These are phyloP conservation scores for Cynaeus angustus DNA, from an alignment of 2,888 invertebrate genomes.

Conservation along the genomic window DNA sequence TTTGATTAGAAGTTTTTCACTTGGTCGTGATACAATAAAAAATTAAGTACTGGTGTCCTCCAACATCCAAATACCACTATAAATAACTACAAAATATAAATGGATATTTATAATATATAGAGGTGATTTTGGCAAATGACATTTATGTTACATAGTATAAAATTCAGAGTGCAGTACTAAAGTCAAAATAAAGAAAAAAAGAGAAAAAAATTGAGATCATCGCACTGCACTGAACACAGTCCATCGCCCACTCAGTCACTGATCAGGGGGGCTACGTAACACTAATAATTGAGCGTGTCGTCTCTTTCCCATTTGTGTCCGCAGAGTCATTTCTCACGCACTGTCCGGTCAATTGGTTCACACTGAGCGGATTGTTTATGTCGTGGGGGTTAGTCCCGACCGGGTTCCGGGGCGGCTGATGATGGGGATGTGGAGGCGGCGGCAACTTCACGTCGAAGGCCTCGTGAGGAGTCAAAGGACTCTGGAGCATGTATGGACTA, in stretches of 20 bases:
- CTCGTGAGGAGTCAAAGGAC: slow-evolving; percentile 70
- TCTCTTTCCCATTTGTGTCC: slow-evolving; percentile 68
- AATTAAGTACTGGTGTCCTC: slow-evolving; percentile 37
- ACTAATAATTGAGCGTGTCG: slow-evolving; percentile 70
- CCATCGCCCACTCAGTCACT: slow-evolving; percentile 27
- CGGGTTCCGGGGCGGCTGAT: slow-evolving; percentile 78
- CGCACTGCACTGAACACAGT: slow-evolving; percentile 61
- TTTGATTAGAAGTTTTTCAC: not conserved
- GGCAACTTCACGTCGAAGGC: slow-evolving; percentile 69
- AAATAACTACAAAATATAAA: slow-evolving; percentile 63
- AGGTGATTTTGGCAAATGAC: slow-evolving; percentile 73
- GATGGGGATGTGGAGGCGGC: slow-evolving; percentile 69
- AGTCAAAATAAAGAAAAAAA: slow-evolving; percentile 53
- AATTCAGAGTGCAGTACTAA: slow-evolving; percentile 62
- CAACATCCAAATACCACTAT: slow-evolving; percentile 58
- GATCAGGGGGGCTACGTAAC: slow-evolving; percentile 68
- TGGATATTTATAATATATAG: slow-evolving; percentile 62
- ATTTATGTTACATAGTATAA: slow-evolving; percentile 72
- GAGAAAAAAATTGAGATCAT: slow-evolving; percentile 64
- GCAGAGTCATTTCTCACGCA: slow-evolving; percentile 69
- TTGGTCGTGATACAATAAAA: not conserved
- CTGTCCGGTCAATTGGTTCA: slow-evolving; percentile 90
- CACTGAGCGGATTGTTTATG: slow-evolving; percentile 93
- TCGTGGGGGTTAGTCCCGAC: slow-evolving; percentile 94
- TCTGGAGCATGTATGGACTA: slow-evolving; percentile 75